Evolutionary conservation across 2,113 vertebrate species (phyloP).

Genomic region (Ceuthmochares aereus): DNA sequence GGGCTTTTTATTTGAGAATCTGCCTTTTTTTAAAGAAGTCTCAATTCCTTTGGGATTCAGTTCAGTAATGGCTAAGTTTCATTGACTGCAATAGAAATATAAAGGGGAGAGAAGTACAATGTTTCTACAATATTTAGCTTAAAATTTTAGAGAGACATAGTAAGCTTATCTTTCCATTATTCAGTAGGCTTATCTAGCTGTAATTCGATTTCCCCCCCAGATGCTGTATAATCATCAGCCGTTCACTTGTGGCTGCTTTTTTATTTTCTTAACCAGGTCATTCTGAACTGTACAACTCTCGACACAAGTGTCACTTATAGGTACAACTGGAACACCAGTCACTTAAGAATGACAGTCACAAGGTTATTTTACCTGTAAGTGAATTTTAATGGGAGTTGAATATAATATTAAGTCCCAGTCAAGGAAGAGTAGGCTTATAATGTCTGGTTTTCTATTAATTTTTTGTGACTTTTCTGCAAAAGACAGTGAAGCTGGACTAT

Average conservation of each 20-base stretch:
- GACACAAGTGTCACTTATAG: background rate
- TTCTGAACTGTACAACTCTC: background rate
- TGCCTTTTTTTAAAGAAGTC: background rate
- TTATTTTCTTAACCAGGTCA: background rate
- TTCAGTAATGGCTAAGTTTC: background rate
- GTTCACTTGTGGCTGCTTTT: background rate
- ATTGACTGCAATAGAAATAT: background rate
- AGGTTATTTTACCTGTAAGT: background rate
- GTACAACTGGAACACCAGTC: background rate
- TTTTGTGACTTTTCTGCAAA: background rate
- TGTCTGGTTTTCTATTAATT: background rate
- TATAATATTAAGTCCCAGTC: background rate
- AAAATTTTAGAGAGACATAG: background rate
- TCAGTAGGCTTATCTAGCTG: background rate
- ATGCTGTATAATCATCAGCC: background rate
- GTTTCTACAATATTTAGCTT: background rate
- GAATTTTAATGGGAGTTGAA: background rate
- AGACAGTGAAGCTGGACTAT: background rate
- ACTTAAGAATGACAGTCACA: background rate
- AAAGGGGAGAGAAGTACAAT: rapidly evolving
- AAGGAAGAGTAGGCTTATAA: background rate
- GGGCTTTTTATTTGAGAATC: background rate
- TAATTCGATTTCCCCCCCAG: background rate
- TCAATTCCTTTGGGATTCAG: background rate
- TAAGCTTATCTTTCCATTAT: background rate